Base-by-base conservation (phyloP, 2,797 vertebrate genomes). In the Centroberyx gerrardi region DNA sequence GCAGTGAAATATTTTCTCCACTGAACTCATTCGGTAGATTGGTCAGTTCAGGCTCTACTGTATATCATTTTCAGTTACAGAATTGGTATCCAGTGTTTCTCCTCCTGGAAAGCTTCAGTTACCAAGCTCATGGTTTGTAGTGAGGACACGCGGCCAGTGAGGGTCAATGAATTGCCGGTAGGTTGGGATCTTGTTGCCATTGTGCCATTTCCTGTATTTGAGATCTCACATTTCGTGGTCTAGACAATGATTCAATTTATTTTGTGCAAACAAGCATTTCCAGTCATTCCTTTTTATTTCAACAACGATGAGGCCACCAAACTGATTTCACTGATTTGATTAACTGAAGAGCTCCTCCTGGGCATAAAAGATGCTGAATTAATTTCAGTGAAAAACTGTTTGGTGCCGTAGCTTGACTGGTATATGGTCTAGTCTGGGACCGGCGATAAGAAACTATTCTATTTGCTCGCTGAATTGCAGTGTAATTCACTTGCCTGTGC, bases 241-340 rank as follows among this genome's bases (percentile, higher is more conserved):
- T 52, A 72, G 82, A 85, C 71, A 69, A 61, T 93, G 84, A 92
- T 87, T 80, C 55, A 79, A 77, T 94, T 92, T 83, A 74, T 79
- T 75, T 77, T 6, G 40, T 31, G 48, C 78, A 90, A 87, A 90
- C 62, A 52, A 79, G 65, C 72, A 84, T 85, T 92, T 93, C 85
- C 90, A 81, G 84, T 87, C 66, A 81, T 74, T 82, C 62, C 80
- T 85, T 88, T 93, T 94, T 81, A 87, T 90, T 83, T 87, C 76
- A 71, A 72, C 64, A 58, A 75, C 48, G 48, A 71, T 68, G 67
- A 88, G 67, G 64, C 85, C 74, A 82, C 85, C n/a, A 86, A 88
- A 89, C 81, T 79, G 74, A 90, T 92, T 92, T 83, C 27, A 81
- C 68, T 90, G 88, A 93, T 94, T 90, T 93, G 88, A 93, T 94